phyloP scores from a whole-genome alignment of 2,888 invertebrate species.

The Athalia cordata region DNA sequence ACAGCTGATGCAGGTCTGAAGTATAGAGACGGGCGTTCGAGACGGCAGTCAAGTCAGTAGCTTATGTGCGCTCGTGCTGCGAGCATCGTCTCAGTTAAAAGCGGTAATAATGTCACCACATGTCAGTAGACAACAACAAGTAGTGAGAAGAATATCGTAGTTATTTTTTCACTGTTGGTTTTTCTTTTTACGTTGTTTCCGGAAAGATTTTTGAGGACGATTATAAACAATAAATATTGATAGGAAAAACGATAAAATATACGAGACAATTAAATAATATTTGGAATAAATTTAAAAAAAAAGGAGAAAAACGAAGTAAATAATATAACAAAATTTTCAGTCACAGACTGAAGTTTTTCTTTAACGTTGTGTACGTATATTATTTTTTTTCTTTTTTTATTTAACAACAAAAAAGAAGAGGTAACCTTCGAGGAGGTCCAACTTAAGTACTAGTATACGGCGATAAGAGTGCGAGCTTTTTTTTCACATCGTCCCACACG shows the following conservation, averaged over 20 bases:
- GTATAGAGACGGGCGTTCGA: slow-evolving; percentile 74
- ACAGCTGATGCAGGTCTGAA: slow-evolving; percentile 77
- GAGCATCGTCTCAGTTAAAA: slow-evolving; percentile 65
- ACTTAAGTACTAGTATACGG: too few species aligned
- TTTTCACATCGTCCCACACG: too few species aligned
- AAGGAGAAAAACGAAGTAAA: too few species aligned
- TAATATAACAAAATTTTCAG: too few species aligned
- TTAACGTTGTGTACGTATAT: too few species aligned
- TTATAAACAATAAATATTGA: neutral
- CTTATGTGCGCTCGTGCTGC: slow-evolving; percentile 73
- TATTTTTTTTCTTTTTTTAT: too few species aligned
- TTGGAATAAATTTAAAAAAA: too few species aligned
- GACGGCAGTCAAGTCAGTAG: slow-evolving; percentile 69
- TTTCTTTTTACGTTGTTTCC: slow-evolving; percentile 9
- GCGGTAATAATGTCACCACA: slow-evolving; percentile 64
- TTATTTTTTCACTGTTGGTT: slow-evolving; percentile 14
- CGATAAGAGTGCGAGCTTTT: too few species aligned
- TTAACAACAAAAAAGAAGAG: too few species aligned
- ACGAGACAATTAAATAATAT: neutral
- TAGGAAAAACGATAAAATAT: neutral
- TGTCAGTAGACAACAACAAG: slow-evolving; percentile 57
- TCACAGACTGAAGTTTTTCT: too few species aligned
- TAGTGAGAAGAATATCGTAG: slow-evolving; percentile 39
- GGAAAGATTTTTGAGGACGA: too few species aligned
- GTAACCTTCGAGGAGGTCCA: too few species aligned